These are phyloP conservation scores for Folsomia manolachei DNA, from an alignment of 2,888 invertebrate species.

Conservation along the genomic window DNA sequence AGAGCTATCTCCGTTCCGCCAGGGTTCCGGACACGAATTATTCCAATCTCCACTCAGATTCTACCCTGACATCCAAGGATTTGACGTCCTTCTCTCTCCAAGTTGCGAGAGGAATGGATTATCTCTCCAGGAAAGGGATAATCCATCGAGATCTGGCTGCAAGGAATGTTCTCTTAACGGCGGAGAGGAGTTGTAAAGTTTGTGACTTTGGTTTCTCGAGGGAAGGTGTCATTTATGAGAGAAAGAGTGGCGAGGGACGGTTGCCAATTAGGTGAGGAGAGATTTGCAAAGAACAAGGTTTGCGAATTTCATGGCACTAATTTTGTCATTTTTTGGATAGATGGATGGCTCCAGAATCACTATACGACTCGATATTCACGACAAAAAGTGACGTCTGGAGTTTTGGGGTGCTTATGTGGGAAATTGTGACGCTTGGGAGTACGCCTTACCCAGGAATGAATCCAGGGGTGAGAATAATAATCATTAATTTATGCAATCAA, in stretches of 20 bases:
- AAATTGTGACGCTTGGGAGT: constrained; percentile 87
- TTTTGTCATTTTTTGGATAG: constrained; percentile 53
- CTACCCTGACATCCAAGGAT: constrained; percentile 60
- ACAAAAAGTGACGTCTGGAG: constrained; percentile 95
- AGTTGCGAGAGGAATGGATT: constrained; percentile 86
- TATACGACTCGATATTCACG: constrained; percentile 90
- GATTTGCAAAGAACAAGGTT: neutral
- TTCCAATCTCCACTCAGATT: constrained; percentile 65
- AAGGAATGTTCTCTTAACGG: constrained; percentile 74
- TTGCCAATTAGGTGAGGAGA: constrained; percentile 53
- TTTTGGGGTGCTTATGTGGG: constrained; percentile 92
- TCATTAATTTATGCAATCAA: too few species aligned
- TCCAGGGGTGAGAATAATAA: constrained; percentile 65
- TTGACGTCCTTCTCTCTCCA: constrained; percentile 88
- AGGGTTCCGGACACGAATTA: constrained; percentile 72
- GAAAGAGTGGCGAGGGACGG: constrained; percentile 54
- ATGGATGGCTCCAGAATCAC: constrained; percentile 96
- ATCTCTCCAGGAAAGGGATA: constrained; percentile 73
- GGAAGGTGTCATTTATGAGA: constrained; percentile 61
- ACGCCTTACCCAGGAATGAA: constrained; percentile 92
- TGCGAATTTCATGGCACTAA: neutral
- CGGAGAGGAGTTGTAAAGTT: constrained; percentile 84
- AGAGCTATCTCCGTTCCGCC: constrained; percentile 80
- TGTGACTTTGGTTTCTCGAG: constrained; percentile 93
- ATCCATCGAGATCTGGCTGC: constrained; percentile 89